Percentiles rank a stretch among this genome's conserved stretches.
Evolutionary conservation across 2,888 invertebrate species (phyloP).

Genomic region (Hirudinaria manillensis): DNA sequence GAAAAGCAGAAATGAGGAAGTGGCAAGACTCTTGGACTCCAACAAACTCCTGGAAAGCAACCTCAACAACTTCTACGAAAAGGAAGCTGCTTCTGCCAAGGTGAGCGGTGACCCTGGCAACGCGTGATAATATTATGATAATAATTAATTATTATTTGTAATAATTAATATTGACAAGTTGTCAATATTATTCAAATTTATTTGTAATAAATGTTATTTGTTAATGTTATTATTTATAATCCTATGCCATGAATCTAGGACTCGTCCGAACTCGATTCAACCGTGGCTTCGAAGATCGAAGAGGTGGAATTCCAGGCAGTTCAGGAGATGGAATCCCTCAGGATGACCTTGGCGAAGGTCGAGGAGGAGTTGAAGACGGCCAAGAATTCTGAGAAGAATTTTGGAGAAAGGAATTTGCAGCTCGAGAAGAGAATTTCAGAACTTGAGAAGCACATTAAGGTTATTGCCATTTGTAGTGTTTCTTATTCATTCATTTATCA

Average conservation of each 20-base stretch:
- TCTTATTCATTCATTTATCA: too few relatives aligned
- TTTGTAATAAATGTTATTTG: too few relatives aligned
- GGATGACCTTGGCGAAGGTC: background rate
- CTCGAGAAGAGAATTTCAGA: background rate
- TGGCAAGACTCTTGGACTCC: constrained; percentile 69
- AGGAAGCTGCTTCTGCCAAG: background rate
- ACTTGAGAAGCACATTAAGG: too few relatives aligned
- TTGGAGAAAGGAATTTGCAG: background rate
- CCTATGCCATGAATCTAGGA: too few relatives aligned
- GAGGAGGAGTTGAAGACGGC: background rate
- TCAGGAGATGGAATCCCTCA: constrained; percentile 1
- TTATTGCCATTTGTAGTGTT: too few relatives aligned
- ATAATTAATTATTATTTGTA: background rate
- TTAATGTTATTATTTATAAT: background rate
- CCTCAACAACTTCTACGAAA: constrained; percentile 60
- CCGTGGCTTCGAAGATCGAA: too few relatives aligned
- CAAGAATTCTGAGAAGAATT: background rate
- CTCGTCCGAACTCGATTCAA: too few relatives aligned
- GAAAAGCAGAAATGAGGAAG: constrained; percentile 70
- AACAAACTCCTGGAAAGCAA: constrained; percentile 72
- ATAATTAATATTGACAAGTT: background rate
- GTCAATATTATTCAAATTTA: background rate
- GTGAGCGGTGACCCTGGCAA: background rate
- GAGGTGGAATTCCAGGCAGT: background rate
- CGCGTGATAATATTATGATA: too few relatives aligned